Evolutionary conservation across 2,797 vertebrate genomes (phyloP).

Genomic region (Denticeps clupeoides): DNA sequence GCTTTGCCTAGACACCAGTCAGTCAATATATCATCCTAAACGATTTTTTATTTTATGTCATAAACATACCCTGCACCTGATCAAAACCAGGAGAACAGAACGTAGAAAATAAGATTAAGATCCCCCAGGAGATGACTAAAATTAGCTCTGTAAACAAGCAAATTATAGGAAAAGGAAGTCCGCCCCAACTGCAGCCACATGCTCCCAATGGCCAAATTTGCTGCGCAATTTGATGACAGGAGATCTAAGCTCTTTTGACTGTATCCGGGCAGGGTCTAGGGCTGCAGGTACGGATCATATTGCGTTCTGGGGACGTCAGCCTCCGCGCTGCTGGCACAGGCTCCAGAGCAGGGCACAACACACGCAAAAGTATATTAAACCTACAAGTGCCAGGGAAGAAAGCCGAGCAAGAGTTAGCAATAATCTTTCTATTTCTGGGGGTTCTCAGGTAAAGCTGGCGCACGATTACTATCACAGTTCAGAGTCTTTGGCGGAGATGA

Average conservation of each 20-base stretch:
- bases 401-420: too few species aligned
- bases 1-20: too few species aligned
- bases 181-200: constrained; percentile 26
- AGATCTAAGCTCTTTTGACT: background rate
- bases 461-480: too few species aligned
- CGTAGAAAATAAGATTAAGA: constrained; percentile 26
- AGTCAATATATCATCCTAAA: too few species aligned
- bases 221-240: constrained; percentile 12
- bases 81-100: constrained; percentile 25
- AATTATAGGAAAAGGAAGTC: constrained; percentile 47
- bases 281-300: background rate
- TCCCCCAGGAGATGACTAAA: constrained; percentile 38
- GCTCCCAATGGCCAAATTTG: constrained; percentile 15
- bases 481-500: too few species aligned
- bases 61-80: too few species aligned
- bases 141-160: constrained; percentile 50
- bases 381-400: background rate
- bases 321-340: constrained; percentile 8
- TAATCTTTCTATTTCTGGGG: background rate
- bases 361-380: background rate
- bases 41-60: too few species aligned
- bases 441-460: too few species aligned
- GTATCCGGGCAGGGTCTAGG: background rate
- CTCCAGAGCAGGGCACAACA: constrained; percentile 1
- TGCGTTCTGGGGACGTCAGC: background rate